Conservation (phyloP, 2,797 vertebrate species). For the Catostomus latipinnis region DNA sequence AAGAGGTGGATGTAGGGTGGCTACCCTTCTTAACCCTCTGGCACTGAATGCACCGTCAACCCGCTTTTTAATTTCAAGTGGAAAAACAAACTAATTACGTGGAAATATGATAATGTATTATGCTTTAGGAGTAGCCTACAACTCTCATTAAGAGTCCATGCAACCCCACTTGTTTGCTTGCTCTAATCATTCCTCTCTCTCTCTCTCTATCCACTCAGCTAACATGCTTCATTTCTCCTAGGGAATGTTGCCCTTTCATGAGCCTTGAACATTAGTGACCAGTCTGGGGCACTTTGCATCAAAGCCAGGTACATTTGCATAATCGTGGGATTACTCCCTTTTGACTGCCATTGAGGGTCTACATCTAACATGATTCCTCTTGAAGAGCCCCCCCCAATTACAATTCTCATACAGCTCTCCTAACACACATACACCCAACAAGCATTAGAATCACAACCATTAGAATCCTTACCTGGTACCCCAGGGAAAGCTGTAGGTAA, state of each 20-base stretch:
- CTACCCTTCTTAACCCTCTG: constrained; percentile 28
- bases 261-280: constrained; percentile 91
- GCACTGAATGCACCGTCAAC: constrained; percentile 86
- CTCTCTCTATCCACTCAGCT: constrained; percentile 48
- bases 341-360: constrained; percentile 66
- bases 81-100: constrained; percentile 99
- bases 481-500: constrained; percentile 26
- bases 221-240: constrained; percentile 91
- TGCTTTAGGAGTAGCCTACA: constrained; percentile 80
- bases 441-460: neutral
- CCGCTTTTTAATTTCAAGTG: constrained; percentile 98
- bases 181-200: constrained; percentile 57
- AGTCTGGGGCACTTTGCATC: constrained; percentile 89
- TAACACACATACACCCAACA: too few species aligned
- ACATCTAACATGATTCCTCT: constrained; percentile 53
- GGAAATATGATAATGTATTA: constrained; percentile 99
- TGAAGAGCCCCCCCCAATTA: constrained; percentile 3
- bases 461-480: constrained; percentile 35
- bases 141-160: constrained; percentile 58
- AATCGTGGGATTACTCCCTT: constrained; percentile 85
- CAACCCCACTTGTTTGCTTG: constrained; percentile 53
- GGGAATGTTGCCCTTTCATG: constrained; percentile 95
- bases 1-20: constrained; percentile 50
- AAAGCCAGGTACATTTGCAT: constrained; percentile 89
- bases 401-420: neutral